Base-by-base conservation (phyloP, 2,888 invertebrate species). In the Spisula solida region DNA sequence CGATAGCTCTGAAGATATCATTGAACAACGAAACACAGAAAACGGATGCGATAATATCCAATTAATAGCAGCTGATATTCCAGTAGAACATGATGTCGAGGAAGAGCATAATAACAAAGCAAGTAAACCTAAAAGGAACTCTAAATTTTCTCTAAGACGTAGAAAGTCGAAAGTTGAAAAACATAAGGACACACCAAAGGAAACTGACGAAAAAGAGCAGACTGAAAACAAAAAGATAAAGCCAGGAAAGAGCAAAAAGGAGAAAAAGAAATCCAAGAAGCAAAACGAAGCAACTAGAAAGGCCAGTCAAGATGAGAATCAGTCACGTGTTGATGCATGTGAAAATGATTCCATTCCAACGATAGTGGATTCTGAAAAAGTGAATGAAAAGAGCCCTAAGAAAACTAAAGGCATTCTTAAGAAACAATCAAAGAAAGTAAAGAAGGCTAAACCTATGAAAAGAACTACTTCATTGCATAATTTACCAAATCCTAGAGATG, bases 391-490 rank as follows among this genome's bases (percentile, higher is more conserved):
- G n/a, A 88, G 20, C 41, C 60, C 16, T 6, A 66, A 66, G 70
- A 88, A 88, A 70, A 55, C 25, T 48, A 85, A 90, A 88, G 85
- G 70, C 47, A 90, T 85, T 78, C 78, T 66, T 41, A 89, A 82
- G 80, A 89, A 82, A 83, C 25, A 25, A 6, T 34, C 41, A 56
- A 56, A 56, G 20, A 87, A 82, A 79, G 29, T 48, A 20, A 60
- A 48, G 29, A 80, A 12, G 4, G 16, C n/a, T 18, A 66, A 80
- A 18, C 48, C 47, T 25, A 66, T 82, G 4, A 89, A 83, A 31
- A 55, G 91, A 51, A 81, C 89, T 25, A 78, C 89, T 0, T 91
- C 91, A 4, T 82, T 90, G 31, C 87, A 85, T 79, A 66, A 88
- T 48, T 85, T 89, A 29, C 25, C 66, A 1, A 82, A 86, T 20